A percentile compares a stretch with the other conserved stretches of the same genome.
Conservation (phyloP, 2,797 vertebrate species). For the Pantherophis vulpinus region DNA sequence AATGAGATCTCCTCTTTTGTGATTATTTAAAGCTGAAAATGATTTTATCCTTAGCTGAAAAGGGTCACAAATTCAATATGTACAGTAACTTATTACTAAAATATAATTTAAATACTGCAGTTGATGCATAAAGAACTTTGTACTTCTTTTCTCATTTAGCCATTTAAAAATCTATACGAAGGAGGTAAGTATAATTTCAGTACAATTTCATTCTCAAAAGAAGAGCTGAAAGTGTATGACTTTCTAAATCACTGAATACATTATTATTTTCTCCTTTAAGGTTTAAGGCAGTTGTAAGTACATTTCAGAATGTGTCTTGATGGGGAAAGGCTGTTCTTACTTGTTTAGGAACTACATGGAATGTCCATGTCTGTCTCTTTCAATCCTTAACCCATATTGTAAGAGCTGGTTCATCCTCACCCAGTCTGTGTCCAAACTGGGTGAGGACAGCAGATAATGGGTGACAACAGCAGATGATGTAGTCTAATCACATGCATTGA, state of each 20-base stretch:
- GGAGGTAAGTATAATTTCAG: background rate
- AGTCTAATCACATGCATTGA: background rate
- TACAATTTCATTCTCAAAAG: slow-evolving; percentile 3
- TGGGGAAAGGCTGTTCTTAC: background rate
- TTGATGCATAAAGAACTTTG: background rate
- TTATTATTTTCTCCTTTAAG: background rate
- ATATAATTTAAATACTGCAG: background rate
- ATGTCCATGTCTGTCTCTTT: background rate
- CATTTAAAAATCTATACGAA: background rate
- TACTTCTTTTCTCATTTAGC: background rate
- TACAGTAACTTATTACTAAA: background rate
- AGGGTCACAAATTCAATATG: background rate
- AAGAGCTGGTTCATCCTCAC: background rate
- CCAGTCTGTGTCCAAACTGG: background rate
- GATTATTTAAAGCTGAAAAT: slow-evolving; percentile 26
- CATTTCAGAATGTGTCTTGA: background rate
- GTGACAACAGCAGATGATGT: background rate
- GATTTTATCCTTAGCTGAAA: slow-evolving; percentile 17
- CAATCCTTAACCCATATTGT: background rate
- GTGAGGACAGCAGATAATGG: background rate
- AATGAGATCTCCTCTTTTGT: slow-evolving; percentile 21
- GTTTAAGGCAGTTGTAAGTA: background rate
- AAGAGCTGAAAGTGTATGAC: background rate
- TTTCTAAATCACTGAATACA: background rate
- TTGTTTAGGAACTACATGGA: background rate